Base-by-base conservation (phyloP, 2,797 vertebrate species). In the Loris lydekkerianus region DNA sequence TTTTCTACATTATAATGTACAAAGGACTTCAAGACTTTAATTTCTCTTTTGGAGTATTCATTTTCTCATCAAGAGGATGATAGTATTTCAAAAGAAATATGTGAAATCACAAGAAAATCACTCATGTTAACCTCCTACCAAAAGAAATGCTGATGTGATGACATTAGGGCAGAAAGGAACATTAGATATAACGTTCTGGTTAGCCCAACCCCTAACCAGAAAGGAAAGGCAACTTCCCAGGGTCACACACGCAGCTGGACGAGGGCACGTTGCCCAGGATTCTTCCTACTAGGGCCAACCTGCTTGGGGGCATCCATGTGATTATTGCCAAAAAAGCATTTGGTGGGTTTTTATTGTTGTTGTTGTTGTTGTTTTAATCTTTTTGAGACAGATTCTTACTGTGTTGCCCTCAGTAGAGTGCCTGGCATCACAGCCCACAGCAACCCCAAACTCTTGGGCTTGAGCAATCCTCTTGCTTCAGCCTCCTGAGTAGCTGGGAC, bases 1-100 rank as follows among this genome's bases (percentile, higher is more conserved):
- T 72, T 81, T 34, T 49, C 60, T 53, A 77, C 27, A 18, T 82
- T 46, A 17, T 34, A 78, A 56, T 14, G 13, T n/a, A 40, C 63
- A 85, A 78, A 76, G 40, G 46, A 93, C 25, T 29, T 0, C 4
- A 78, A 63, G 18, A 73, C n/a, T 73, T 78, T 78, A 20, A 63
- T 65, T 97, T 90, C 75, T 92, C 49, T 78, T 89, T 49, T 27
- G 31, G 37, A 80, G 65, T 82, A 49, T 70, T 7, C 70, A 86
- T 75, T 70, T 81, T 89, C 37, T 40, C 70, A 37, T 67, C 10
- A 81, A 95, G 37, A 93, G 14, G 8, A 75, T 46, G 49, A 92
- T 23, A 70, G 14, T 60, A 3, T 92, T 90, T 84, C 27, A 78
- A 46, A 76, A 88, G 31, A 86, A 85, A 89, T 20, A 69, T 1